Evolutionary conservation across 2,113 vertebrate genomes (phyloP).

Genomic region (Apteryx mantelli): DNA sequence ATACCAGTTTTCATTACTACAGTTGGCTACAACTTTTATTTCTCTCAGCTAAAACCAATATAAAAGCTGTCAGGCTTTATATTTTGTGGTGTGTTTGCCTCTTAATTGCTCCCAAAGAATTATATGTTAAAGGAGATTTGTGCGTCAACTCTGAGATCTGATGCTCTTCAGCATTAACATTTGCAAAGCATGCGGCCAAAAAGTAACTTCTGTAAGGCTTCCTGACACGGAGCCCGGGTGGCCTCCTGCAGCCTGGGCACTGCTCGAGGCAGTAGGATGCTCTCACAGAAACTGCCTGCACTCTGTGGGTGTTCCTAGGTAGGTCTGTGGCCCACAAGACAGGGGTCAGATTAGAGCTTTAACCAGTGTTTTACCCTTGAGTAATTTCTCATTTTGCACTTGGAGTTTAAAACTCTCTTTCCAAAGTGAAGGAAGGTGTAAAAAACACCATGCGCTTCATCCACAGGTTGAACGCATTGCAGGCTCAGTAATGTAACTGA

Average conservation of each 20-base stretch:
- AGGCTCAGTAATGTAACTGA: background rate
- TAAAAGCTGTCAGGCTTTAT: background rate
- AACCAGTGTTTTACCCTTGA: background rate
- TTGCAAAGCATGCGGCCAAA: fast-evolving
- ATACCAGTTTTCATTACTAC: background rate
- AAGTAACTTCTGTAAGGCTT: background rate
- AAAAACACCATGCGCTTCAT: fast-evolving
- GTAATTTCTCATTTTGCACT: background rate
- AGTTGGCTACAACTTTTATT: background rate
- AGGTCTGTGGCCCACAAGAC: background rate
- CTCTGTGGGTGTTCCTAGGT: background rate
- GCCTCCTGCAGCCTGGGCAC: background rate
- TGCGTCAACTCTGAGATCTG: fast-evolving
- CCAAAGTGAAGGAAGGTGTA: background rate
- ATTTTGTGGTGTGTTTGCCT: background rate
- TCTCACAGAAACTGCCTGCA: background rate
- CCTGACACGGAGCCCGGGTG: fast-evolving
- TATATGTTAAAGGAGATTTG: background rate
- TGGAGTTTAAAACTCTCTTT: background rate
- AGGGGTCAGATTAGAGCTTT: background rate
- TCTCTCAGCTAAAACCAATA: background rate
- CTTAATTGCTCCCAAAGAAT: background rate
- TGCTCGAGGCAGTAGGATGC: background rate
- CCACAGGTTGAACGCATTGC: fast-evolving
- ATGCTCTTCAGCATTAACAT: background rate